Evolutionary conservation across 2,113 vertebrate species (phyloP), one percentile per base, ranked within the genome.

Genomic region (Psilopsiagon aurifrons): DNA sequence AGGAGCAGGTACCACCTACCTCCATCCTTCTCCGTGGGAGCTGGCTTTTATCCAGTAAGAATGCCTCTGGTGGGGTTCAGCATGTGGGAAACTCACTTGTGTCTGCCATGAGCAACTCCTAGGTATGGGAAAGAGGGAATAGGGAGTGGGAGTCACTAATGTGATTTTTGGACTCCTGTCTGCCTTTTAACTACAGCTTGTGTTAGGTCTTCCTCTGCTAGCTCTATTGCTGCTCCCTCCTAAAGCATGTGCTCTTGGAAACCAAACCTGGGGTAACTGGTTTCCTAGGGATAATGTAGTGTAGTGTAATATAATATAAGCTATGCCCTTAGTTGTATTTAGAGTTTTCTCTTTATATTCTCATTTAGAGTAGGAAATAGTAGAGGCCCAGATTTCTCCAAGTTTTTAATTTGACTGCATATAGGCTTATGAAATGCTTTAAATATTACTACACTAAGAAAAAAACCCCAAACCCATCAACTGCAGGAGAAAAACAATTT

Each of bases 401-500:
- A 57, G 63, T 83, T 96, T 98, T 97, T 91, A 88, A 95, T 87
- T 94, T 94, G 20, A 86, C 86, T 92, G 64, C 69, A 28, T 80
- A 79, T 31, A 92, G 79, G 37, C 68, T 90, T 95, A 74, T 17
- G 77, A 97, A 97, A 96, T 73, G 78, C 59, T 93, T 95, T 97
- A 97, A 96, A 92, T 86, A 94, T 94, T 92, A 86, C 41, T 82
- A 84, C 83, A 92, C 80, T 91, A 91, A 97, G 91, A 57, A 93
- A 95, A 97, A 76, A 57, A 1, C 1, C 27, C 1, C 2, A 23
- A 60, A 64, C 31, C 54, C 81, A 95, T 90, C 95, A 97, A 83
- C 94, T 96, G 96, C 96, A 96, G 93, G 90, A 98, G 97, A 91
- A 97, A 98, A 97, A 55, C 95, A 98, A 96, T 97, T 97, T 97